These are phyloP conservation scores for Athene noctua DNA, from an alignment of 2,113 vertebrate species.

Conservation along the genomic window DNA sequence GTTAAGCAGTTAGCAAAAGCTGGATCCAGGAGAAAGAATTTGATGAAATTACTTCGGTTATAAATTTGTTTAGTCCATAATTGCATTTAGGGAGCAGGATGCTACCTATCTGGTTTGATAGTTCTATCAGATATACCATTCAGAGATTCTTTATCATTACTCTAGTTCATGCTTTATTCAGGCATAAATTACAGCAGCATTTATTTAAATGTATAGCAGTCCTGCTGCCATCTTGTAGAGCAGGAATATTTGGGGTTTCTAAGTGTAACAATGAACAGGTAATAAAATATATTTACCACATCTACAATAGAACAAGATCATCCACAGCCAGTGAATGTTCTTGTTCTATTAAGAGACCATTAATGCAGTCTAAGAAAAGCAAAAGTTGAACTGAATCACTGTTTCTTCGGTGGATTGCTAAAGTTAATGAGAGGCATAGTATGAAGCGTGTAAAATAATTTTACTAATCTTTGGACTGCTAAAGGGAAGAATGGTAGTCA, in stretches of 20 bases:
- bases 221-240: background rate
- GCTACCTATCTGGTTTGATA: background rate
- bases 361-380: background rate
- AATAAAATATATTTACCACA: background rate
- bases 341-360: background rate
- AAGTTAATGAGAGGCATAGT: background rate
- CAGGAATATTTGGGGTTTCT: background rate
- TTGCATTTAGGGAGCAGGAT: background rate
- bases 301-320: background rate
- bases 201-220: background rate
- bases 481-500: background rate
- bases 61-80: background rate
- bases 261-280: background rate
- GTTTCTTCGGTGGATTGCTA: background rate
- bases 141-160: background rate
- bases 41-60: background rate
- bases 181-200: background rate
- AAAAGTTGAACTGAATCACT: background rate
- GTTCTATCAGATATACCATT: background rate
- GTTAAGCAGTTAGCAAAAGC: background rate
- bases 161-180: background rate
- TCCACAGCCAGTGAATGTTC: background rate
- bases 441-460: background rate
- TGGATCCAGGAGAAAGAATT: background rate
- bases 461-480: background rate